phyloP scores from a whole-genome alignment of 2,797 vertebrate species.

The Neosilurus mollespiculum region DNA sequence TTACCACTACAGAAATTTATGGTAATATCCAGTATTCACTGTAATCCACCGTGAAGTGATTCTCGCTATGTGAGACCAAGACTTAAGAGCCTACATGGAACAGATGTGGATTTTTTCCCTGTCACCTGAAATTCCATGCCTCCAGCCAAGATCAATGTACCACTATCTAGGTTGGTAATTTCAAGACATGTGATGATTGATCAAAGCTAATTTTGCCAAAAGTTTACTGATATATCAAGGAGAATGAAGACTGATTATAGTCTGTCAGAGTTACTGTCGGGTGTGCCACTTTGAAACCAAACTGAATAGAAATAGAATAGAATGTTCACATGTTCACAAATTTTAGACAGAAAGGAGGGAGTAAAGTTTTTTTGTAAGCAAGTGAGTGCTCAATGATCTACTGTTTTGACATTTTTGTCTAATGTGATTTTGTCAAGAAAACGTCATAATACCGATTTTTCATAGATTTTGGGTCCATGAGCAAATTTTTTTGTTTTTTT shows the following conservation, averaged over 20 bases:
- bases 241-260: neutral
- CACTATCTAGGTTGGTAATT: neutral
- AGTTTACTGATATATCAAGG: neutral
- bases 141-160: neutral
- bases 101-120: neutral
- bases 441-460: neutral
- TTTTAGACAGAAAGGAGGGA: neutral
- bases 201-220: neutral
- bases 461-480: neutral
- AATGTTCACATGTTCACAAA: neutral
- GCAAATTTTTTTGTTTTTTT: neutral
- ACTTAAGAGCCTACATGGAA: too few species aligned
- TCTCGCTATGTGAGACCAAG: too few species aligned
- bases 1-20: too few species aligned
- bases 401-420: neutral
- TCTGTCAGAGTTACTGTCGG: neutral
- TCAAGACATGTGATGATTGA: neutral
- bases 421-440: neutral
- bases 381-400: neutral
- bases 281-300: neutral
- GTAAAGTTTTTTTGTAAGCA: neutral
- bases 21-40: too few species aligned
- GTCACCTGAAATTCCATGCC: neutral
- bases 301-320: neutral
- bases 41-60: too few species aligned